These are phyloP conservation scores for Micrasema minimum DNA, from an alignment of 1,140 invertebrate genomes.

Conservation along the genomic window DNA sequence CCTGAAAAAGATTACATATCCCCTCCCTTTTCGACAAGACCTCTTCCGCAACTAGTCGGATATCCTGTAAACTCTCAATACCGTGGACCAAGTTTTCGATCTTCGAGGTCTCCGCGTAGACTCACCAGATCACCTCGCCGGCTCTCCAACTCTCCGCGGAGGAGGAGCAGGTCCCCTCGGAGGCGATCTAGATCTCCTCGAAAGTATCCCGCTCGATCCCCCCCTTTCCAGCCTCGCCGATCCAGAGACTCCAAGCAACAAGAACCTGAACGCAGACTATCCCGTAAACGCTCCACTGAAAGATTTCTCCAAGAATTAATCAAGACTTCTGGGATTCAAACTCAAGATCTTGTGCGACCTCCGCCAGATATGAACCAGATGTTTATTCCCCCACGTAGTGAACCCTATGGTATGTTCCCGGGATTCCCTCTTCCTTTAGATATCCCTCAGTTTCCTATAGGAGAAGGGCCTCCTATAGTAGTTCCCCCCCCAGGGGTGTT, in stretches of 20 bases:
- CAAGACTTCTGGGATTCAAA: slow-evolving; percentile 17
- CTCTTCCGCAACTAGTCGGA: too few relatives aligned
- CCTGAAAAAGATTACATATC: too few relatives aligned
- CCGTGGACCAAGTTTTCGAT: too few relatives aligned
- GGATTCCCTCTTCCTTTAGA: slow-evolving; percentile 23
- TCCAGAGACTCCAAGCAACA: neutral
- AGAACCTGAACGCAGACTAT: neutral
- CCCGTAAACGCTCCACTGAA: slow-evolving; percentile 5
- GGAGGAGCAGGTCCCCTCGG: neutral
- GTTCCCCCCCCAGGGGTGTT: neutral
- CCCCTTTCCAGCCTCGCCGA: neutral
- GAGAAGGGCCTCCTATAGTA: neutral
- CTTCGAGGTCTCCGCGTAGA: neutral
- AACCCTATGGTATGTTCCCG: neutral
- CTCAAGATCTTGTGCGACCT: neutral
- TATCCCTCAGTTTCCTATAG: neutral
- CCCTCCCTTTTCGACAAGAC: too few relatives aligned
- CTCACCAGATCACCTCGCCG: neutral
- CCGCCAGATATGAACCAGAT: neutral
- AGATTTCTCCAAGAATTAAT: slow-evolving; percentile 13
- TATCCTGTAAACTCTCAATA: too few relatives aligned
- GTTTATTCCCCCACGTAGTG: neutral
- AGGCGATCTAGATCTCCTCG: neutral
- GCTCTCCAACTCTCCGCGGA: neutral
- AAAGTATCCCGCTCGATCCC: neutral